Evolutionary conservation across 2,888 invertebrate genomes (phyloP).

Genomic region (Dromius quadrimaculatus): DNA sequence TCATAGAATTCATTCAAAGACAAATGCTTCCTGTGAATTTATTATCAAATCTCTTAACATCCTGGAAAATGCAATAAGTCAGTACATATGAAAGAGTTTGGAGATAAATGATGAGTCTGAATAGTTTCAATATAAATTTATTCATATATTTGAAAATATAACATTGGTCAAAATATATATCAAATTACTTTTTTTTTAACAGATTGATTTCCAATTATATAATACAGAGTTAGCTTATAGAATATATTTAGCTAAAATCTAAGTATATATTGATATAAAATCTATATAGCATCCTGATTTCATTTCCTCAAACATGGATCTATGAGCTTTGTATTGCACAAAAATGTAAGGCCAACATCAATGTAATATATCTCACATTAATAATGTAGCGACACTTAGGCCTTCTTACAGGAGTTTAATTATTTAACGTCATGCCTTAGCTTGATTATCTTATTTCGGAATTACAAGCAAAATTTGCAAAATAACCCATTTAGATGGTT

Average conservation of each 20-base stretch:
- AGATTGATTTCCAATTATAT: constrained; percentile 22
- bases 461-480: constrained; percentile 13
- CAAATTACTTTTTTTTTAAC: constrained; percentile 34
- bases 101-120: too few relatives aligned
- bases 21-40: too few relatives aligned
- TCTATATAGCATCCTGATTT: constrained; percentile 27
- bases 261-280: constrained; percentile 38
- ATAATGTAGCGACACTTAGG: constrained; percentile 38
- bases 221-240: constrained; percentile 27
- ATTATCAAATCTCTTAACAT: too few relatives aligned
- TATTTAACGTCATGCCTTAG: constrained; percentile 19
- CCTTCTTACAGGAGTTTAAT: constrained; percentile 29
- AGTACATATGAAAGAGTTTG: too few relatives aligned
- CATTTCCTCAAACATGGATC: constrained; percentile 38
- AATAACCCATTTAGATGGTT: constrained; percentile 5
- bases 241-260: constrained; percentile 13
- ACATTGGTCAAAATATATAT: constrained; percentile 49
- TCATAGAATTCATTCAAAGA: too few relatives aligned
- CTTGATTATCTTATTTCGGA: constrained; percentile 14
- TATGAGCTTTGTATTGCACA: constrained; percentile 28
- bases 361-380: constrained; percentile 24
- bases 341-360: constrained; percentile 43
- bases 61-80: too few relatives aligned
- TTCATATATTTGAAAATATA: constrained; percentile 48
- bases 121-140: constrained; percentile 46